Conservation (phyloP, 2,113 vertebrate genomes). For the Todiramphus saurophagus region DNA sequence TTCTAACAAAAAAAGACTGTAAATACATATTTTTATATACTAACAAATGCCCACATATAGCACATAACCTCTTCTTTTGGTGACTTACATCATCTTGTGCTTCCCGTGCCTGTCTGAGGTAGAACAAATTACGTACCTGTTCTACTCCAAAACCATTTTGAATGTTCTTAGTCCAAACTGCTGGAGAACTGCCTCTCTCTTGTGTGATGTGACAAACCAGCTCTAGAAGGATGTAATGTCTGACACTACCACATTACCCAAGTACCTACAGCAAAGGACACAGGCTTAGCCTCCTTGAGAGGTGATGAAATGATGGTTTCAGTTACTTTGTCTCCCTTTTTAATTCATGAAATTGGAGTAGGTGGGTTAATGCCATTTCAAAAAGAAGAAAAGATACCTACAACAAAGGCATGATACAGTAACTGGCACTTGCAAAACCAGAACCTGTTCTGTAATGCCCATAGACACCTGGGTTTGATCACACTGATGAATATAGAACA, state of each 20-base stretch:
- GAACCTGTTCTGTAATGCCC: background rate
- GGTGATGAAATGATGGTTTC: constrained; percentile 6
- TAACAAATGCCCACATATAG: background rate
- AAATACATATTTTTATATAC: background rate
- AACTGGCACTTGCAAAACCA: constrained; percentile 1
- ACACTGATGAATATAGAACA: background rate
- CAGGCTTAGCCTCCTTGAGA: background rate
- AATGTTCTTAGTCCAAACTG: background rate
- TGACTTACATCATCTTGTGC: background rate
- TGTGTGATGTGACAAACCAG: background rate
- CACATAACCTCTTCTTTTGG: background rate
- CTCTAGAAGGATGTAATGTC: background rate
- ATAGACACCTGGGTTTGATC: background rate
- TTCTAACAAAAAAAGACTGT: background rate
- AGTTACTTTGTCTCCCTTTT: constrained; percentile 44
- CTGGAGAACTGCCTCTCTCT: background rate
- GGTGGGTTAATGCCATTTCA: constrained; percentile 17
- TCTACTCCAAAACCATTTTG: background rate
- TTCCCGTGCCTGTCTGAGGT: background rate
- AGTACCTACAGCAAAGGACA: background rate
- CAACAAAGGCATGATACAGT: background rate
- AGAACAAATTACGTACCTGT: background rate
- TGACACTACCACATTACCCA: background rate
- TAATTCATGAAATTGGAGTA: constrained; percentile 38
- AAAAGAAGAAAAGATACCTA: background rate